A percentile compares a stretch with the other conserved stretches of the same genome.
phyloP scores from a whole-genome alignment of 2,888 invertebrate species.

The Oscheius sp. region DNA sequence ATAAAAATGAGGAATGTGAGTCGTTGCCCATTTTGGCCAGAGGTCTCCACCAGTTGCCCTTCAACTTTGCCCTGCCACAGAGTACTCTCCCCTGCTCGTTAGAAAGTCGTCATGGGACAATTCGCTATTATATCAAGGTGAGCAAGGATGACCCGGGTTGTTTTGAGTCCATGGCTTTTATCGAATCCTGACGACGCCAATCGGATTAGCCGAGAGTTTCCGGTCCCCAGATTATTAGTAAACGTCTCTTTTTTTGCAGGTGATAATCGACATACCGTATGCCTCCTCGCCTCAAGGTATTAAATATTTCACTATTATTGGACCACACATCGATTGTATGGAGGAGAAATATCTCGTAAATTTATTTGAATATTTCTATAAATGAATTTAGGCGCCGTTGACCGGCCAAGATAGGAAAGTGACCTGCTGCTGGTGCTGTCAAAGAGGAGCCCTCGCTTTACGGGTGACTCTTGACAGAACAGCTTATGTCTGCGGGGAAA shows the following conservation, averaged over 20 bases:
- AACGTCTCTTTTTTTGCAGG: slow-evolving; percentile 65
- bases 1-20: slow-evolving; percentile 62
- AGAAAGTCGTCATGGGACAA: slow-evolving; percentile 82
- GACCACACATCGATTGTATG: slow-evolving; percentile 85
- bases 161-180: background rate
- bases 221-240: background rate
- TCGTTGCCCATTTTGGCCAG: slow-evolving; percentile 79
- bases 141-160: background rate
- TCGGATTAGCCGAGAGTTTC: background rate
- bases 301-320: slow-evolving; percentile 84
- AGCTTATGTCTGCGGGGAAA: slow-evolving; percentile 79
- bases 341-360: slow-evolving; percentile 83
- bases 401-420: slow-evolving; percentile 80
- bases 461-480: slow-evolving; percentile 81
- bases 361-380: background rate
- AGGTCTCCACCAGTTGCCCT: slow-evolving; percentile 82
- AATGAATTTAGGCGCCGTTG: slow-evolving; percentile 75
- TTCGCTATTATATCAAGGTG: slow-evolving; percentile 81
- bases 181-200: background rate
- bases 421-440: slow-evolving; percentile 83
- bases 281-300: slow-evolving; percentile 84
- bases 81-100: slow-evolving; percentile 82
- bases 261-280: slow-evolving; percentile 82
- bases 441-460: slow-evolving; percentile 80
- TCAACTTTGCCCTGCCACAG: slow-evolving; percentile 82